Conservation (phyloP, 2,797 vertebrate genomes). For the Pseudopleuronectes americanus region DNA sequence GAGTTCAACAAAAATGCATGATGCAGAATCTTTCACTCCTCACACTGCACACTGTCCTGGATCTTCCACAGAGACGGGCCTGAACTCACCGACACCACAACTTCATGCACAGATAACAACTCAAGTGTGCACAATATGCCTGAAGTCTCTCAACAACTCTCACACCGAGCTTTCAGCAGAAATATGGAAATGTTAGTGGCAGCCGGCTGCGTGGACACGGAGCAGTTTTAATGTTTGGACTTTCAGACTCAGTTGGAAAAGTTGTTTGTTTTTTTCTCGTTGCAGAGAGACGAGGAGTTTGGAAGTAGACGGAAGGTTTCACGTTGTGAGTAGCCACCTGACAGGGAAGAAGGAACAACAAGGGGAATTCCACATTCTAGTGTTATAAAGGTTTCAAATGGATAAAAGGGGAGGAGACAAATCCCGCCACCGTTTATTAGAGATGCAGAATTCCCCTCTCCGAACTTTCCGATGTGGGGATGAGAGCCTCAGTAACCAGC, state of each 20-base stretch:
- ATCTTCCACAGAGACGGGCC: slow-evolving; percentile 13
- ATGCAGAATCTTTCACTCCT: slow-evolving; percentile 53
- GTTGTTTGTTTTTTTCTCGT: slow-evolving; percentile 28
- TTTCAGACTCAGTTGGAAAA: slow-evolving; percentile 34
- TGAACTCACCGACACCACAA: slow-evolving; percentile 32
- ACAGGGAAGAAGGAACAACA: slow-evolving; percentile 44
- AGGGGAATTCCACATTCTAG: slow-evolving; percentile 74
- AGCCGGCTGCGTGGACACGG: slow-evolving; percentile 27
- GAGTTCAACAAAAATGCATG: slow-evolving; percentile 20
- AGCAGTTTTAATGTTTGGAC: slow-evolving; percentile 36
- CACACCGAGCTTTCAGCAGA: slow-evolving; percentile 27
- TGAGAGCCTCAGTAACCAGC: slow-evolving; percentile 44
- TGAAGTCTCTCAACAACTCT: slow-evolving; percentile 11
- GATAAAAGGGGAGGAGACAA: neutral
- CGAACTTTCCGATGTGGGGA: slow-evolving; percentile 50
- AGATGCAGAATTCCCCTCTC: slow-evolving; percentile 78
- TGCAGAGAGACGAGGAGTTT: slow-evolving; percentile 54
- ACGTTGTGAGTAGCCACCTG: slow-evolving; percentile 57
- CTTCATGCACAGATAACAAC: slow-evolving; percentile 53
- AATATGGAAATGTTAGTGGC: slow-evolving; percentile 72
- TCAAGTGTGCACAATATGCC: slow-evolving; percentile 4
- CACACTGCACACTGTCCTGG: slow-evolving; percentile 7
- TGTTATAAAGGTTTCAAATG: slow-evolving; percentile 14
- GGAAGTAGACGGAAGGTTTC: slow-evolving; percentile 25
- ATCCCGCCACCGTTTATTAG: slow-evolving; percentile 12